Evolutionary conservation across 35 echinoderm and acorn worm species (phyloP).

Genomic region (Acanthaster planci): DNA sequence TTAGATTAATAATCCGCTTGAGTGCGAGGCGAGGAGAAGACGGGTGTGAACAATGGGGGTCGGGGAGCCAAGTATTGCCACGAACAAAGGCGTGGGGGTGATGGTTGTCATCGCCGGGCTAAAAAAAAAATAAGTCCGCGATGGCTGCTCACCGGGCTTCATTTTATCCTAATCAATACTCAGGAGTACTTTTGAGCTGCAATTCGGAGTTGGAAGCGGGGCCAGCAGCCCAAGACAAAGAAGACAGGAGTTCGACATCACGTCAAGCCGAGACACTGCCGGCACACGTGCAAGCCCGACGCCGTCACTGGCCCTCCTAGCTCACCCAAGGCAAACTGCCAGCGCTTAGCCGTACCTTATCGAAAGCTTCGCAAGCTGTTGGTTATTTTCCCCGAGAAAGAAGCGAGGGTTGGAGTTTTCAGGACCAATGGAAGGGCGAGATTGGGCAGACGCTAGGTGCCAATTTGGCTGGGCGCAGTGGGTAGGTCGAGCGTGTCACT

Average conservation of each 20-base stretch:
- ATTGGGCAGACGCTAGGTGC: slow-evolving; percentile 31
- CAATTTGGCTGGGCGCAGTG: slow-evolving; percentile 34
- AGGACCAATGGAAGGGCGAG: slow-evolving; percentile 46
- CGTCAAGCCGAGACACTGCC: slow-evolving; percentile 73
- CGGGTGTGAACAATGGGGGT: slow-evolving; percentile 58
- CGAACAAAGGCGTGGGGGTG: slow-evolving; percentile 43
- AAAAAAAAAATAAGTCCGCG: slow-evolving; percentile 36
- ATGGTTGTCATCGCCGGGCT: slow-evolving; percentile 36
- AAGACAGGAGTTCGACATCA: slow-evolving; percentile 43
- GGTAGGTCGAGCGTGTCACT: slow-evolving; percentile 37
- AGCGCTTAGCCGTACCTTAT: slow-evolving; percentile 45
- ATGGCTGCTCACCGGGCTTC: slow-evolving; percentile 47
- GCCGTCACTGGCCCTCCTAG: slow-evolving; percentile 42
- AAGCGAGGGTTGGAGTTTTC: slow-evolving; percentile 34
- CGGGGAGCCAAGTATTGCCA: slow-evolving; percentile 60
- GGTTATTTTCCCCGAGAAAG: slow-evolving; percentile 47
- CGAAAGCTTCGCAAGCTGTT: slow-evolving; percentile 50
- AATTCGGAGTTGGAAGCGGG: slow-evolving; percentile 30
- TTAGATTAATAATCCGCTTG: slow-evolving; percentile 81
- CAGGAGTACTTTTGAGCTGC: slow-evolving; percentile 40
- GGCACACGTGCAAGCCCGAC: slow-evolving; percentile 76
- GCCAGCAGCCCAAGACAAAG: slow-evolving; percentile 56
- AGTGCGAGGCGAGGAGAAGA: slow-evolving; percentile 73
- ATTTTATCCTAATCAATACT: slow-evolving; percentile 69
- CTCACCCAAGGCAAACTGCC: slow-evolving; percentile 38